Evolutionary conservation across 2,888 invertebrate species (phyloP).

Genomic region (Melieria omissa): DNA sequence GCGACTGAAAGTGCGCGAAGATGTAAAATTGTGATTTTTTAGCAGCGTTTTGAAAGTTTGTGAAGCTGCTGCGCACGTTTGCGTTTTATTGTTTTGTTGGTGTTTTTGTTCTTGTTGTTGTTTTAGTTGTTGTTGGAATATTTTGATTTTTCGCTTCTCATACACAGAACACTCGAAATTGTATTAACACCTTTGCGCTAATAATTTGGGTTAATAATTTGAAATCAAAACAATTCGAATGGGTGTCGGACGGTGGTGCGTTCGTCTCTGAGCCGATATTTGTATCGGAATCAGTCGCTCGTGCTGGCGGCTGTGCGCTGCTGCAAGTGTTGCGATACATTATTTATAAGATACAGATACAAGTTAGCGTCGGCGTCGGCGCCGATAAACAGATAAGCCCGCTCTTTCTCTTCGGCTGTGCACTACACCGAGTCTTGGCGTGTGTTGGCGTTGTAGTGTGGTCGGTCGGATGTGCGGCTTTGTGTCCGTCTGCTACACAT

Average conservation of each 20-base stretch:
- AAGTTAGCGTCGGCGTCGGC: too few relatives aligned
- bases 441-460: neutral
- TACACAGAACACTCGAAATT: slow-evolving; percentile 47
- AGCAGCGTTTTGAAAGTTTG: slow-evolving; percentile 28
- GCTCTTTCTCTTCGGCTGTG: too few relatives aligned
- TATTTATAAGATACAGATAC: neutral
- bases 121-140: slow-evolving; percentile 33
- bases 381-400: too few relatives aligned
- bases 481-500: neutral
- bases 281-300: neutral
- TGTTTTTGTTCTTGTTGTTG: slow-evolving; percentile 16
- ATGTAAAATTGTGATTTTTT: slow-evolving; percentile 54
- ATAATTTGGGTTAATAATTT: slow-evolving; percentile 42
- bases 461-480: neutral
- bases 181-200: slow-evolving; percentile 56
- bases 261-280: neutral
- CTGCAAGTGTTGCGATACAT: neutral
- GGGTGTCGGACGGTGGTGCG: neutral
- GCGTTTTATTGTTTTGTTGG: slow-evolving; percentile 36
- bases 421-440: neutral
- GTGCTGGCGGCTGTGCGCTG: too few relatives aligned
- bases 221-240: slow-evolving; percentile 33
- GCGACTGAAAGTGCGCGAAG: slow-evolving; percentile 54
- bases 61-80: slow-evolving; percentile 16
- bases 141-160: slow-evolving; percentile 8